Base-by-base conservation (phyloP, 2,113 vertebrate genomes). In the Pelecanoides urinatrix region DNA sequence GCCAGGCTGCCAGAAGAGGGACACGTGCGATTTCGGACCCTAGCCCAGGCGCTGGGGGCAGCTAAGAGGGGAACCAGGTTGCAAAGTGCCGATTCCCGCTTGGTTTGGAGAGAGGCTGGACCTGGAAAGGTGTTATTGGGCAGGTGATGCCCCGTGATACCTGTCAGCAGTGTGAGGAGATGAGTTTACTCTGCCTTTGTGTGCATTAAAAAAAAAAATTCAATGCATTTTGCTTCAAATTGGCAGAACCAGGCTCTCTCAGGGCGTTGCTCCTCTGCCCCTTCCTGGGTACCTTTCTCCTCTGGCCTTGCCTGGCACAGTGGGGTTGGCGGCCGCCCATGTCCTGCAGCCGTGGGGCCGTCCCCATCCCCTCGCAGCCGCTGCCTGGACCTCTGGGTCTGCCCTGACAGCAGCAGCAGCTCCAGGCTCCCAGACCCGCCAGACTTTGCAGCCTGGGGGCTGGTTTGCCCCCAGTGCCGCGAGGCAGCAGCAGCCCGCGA, bases 11-110 rank as follows among this genome's bases (percentile, higher is more conserved):
- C n/a, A 23, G n/a, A 27, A n/a, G 38, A 40, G 4, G 1, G 1
- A 13, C 2, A 42, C 42, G 1, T n/a, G 29, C 0, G 5, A 40
- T 45, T 67, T 52, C 2, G 0, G 38, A 14, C 23, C 40, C 55
- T 68, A 62, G 45, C 21, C 61, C 62, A 20, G 52, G 53, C 0
- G 0, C 38, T 1, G 16, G 15, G 16, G 62, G 29, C 62, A 76
- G 40, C 29, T 30, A 15, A 26, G 40, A 90, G 63, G 42, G 13
- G 56, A 49, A 10, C 16, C 0, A 4, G 25, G 10, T 47, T 56
- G 30, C 42, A 40, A 36, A 62, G 55, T 40, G 25, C 47, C 12
- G 23, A 14, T 75, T 68, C 19, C 25, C 5, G 1, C 30, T 58
- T 42, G 42, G 16, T 56, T 80, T 65, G 44, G 40, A 55, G 71